phyloP scores from a whole-genome alignment of 2,888 invertebrate species.

The Ctena decussata region DNA sequence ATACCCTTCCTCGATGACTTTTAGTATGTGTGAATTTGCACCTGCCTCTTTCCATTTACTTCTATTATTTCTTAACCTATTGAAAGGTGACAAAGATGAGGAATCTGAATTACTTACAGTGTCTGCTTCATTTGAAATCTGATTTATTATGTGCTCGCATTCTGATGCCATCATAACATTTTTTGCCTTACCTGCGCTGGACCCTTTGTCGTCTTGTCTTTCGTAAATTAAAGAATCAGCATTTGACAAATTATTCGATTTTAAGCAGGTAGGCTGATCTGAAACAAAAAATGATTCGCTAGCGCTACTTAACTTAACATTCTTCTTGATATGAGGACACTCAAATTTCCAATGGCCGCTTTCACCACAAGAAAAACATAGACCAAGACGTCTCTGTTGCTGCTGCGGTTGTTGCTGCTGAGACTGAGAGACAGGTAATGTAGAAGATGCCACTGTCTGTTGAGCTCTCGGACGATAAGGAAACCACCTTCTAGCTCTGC shows the following conservation, averaged over 20 bases:
- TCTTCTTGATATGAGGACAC: neutral
- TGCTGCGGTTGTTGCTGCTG: too few relatives aligned
- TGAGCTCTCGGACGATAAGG: neutral
- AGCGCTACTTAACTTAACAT: neutral
- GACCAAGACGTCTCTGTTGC: neutral
- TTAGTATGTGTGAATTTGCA: neutral
- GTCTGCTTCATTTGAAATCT: too few relatives aligned
- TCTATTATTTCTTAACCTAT: neutral
- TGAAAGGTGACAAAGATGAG: neutral
- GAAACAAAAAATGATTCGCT: too few relatives aligned
- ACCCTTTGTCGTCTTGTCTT: neutral
- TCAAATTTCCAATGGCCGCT: neutral
- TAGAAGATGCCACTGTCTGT: neutral
- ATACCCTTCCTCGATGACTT: conserved; percentile 13
- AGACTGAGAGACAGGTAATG: neutral
- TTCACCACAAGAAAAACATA: neutral
- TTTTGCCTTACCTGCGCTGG: neutral
- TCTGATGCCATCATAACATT: neutral
- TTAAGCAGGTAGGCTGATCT: too few relatives aligned
- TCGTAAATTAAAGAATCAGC: too few relatives aligned
- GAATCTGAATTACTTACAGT: too few relatives aligned
- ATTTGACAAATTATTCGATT: too few relatives aligned
- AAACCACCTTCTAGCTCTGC: neutral
- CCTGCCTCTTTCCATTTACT: neutral
- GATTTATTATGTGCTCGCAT: neutral